Evolutionary conservation across 2,888 invertebrate genomes (phyloP).

Genomic region (Camponotus fellah): DNA sequence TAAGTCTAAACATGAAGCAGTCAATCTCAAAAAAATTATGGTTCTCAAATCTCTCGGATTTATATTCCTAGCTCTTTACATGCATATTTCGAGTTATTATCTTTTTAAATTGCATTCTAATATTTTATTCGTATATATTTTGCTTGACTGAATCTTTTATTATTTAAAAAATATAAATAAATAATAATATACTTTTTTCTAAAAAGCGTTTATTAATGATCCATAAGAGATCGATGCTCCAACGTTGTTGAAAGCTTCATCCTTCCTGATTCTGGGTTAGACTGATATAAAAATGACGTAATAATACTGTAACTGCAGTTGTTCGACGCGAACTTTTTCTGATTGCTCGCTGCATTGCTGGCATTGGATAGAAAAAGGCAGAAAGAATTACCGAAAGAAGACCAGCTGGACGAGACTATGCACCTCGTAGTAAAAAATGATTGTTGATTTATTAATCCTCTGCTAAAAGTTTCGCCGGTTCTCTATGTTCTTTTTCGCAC

Average conservation of each 20-base stretch:
- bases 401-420: not conserved
- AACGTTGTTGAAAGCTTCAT: not conserved
- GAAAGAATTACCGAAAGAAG: conserved; percentile 11
- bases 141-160: not conserved
- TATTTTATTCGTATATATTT: not conserved
- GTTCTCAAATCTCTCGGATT: not conserved
- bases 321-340: not conserved
- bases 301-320: conserved; percentile 71
- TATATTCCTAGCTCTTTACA: not conserved
- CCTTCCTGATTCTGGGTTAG: not conserved
- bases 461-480: conserved; percentile 5
- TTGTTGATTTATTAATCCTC: not conserved
- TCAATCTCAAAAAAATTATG: too few relatives aligned
- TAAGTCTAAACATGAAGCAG: not conserved
- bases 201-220: not conserved
- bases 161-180: not conserved
- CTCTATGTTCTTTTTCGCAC: too few relatives aligned
- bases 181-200: not conserved
- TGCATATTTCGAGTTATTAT: not conserved
- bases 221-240: not conserved
- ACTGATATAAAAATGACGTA: conserved; percentile 53
- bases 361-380: not conserved
- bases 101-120: not conserved
- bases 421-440: not conserved
- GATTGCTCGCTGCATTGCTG: not conserved